These are phyloP conservation scores for Trochalopteron elliotii DNA, from an alignment of 2,113 vertebrate species.

Conservation along the genomic window DNA sequence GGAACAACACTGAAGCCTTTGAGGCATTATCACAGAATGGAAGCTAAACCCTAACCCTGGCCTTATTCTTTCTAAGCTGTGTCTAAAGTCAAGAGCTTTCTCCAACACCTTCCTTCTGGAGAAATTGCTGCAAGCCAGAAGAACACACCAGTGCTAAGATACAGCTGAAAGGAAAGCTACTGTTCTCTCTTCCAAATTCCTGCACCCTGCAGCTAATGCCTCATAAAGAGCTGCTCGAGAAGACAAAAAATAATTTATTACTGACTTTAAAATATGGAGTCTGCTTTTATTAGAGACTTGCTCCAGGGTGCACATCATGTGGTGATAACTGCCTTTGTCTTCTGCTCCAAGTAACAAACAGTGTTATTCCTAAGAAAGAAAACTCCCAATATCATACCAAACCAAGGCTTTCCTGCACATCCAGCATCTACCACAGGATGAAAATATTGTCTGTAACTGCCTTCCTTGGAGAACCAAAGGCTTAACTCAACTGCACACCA, in stretches of 20 bases:
- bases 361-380: slow-evolving; percentile 42
- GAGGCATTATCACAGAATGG: not conserved
- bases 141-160: not conserved
- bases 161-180: not conserved
- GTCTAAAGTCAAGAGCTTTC: not conserved
- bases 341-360: slow-evolving; percentile 30
- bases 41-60: not conserved
- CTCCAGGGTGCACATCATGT: slow-evolving; percentile 25
- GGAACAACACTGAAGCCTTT: not conserved
- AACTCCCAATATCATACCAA: not conserved
- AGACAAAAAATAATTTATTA: not conserved
- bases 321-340: slow-evolving; percentile 25
- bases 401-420: not conserved
- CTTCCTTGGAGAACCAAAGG: not conserved
- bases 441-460: not conserved
- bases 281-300: slow-evolving; percentile 42
- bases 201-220: not conserved
- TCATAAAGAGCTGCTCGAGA: not conserved
- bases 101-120: not conserved
- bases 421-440: not conserved
- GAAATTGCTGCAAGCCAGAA: not conserved
- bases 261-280: slow-evolving; percentile 14
- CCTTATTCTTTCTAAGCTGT: not conserved
- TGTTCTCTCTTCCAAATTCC: not conserved
- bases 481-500: not conserved